A percentile compares a stretch with the other conserved stretches of the same genome.
Conservation (phyloP, 2,888 invertebrate genomes). For the Endotricha flammealis region DNA sequence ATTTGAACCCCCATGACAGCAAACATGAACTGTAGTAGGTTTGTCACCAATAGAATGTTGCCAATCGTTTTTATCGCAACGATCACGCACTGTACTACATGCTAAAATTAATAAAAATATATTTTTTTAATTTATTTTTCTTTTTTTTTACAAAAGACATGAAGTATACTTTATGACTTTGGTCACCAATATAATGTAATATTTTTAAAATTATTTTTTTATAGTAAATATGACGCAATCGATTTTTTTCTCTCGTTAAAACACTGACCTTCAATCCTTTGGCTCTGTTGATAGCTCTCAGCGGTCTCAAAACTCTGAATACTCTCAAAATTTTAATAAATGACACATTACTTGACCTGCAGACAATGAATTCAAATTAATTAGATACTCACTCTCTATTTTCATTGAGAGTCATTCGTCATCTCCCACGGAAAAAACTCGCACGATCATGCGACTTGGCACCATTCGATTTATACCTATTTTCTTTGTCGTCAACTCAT, state of each 20-base stretch:
- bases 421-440: too few species aligned
- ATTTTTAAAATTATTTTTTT: neutral
- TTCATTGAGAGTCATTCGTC: too few species aligned
- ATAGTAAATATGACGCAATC: constrained; percentile 9
- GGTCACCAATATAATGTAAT: too few species aligned
- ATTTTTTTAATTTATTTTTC: constrained; percentile 11
- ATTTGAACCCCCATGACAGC: constrained; percentile 99
- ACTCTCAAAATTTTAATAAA: constrained; percentile 99
- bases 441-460: too few species aligned
- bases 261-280: constrained; percentile 97
- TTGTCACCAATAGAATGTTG: constrained; percentile 99
- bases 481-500: too few species aligned
- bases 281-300: constrained; percentile 99
- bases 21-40: constrained; percentile 99
- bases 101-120: constrained; percentile 81
- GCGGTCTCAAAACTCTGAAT: constrained; percentile 94
- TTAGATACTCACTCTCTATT: too few species aligned
- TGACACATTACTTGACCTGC: constrained; percentile 87
- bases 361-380: too few species aligned
- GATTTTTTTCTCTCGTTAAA: too few species aligned
- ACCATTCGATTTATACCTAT: too few species aligned
- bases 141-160: too few species aligned
- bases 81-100: constrained; percentile 99
- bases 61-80: constrained; percentile 99
- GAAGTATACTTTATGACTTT: too few species aligned